Conservation (phyloP, 2,888 invertebrate species). For the Pimpla rufipes region DNA sequence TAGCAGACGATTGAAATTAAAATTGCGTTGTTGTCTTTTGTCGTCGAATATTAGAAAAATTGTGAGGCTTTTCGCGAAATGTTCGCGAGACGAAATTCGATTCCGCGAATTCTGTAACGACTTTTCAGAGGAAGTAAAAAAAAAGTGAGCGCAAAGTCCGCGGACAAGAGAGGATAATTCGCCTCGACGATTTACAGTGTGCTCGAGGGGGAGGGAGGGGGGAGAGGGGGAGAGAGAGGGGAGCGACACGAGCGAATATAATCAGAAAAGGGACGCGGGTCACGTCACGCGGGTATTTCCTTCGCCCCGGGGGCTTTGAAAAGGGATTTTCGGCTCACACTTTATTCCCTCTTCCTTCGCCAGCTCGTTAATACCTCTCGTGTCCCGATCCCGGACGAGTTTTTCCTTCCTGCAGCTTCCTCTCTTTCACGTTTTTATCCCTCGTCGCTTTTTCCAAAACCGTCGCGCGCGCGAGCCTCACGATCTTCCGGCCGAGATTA, state of each 20-base stretch:
- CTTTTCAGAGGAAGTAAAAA: neutral
- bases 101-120: neutral
- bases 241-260: conserved; percentile 50
- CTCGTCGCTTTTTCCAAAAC: conserved; percentile 27
- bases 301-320: conserved; percentile 40
- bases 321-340: conserved; percentile 62
- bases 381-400: neutral
- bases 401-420: conserved; percentile 22
- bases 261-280: conserved; percentile 57
- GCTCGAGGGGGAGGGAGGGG: neutral
- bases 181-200: neutral
- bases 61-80: no score
- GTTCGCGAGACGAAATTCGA: no score
- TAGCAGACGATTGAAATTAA: no score
- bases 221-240: neutral
- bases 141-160: neutral
- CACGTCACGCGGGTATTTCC: conserved; percentile 54
- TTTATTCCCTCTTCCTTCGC: conserved; percentile 44
- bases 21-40: no score
- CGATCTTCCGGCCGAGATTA: conserved; percentile 55
- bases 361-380: conserved; percentile 27
- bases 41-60: no score
- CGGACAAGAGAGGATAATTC: neutral
- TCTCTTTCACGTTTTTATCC: neutral
- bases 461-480: conserved; percentile 19